phyloP scores from a whole-genome alignment of 2,797 vertebrate species.

The Arremon brunneinucha region DNA sequence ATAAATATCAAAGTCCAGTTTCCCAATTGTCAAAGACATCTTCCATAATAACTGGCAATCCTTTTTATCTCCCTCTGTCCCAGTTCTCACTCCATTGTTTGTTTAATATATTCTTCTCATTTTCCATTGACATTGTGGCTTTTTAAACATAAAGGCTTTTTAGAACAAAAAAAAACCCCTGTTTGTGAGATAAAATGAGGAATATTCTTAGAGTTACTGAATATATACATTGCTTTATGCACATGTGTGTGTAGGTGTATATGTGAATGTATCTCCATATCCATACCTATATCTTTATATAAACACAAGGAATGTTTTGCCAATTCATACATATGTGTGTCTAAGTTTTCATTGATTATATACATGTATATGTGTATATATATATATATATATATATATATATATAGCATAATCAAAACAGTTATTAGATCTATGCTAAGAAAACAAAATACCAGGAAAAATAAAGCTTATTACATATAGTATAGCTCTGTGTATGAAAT shows the following conservation, averaged over 20 bases:
- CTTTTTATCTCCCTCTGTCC: not conserved
- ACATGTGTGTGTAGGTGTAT: not conserved
- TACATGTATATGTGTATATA: not conserved
- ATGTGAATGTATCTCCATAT: not conserved
- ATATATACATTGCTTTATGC: not conserved
- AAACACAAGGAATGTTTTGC: not conserved
- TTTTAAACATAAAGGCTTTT: not conserved
- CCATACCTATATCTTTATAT: not conserved
- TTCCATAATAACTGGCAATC: not conserved
- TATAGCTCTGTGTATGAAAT: not conserved
- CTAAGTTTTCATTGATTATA: not conserved
- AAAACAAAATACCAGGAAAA: not conserved
- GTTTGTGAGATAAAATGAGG: not conserved
- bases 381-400: not conserved
- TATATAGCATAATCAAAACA: not conserved
- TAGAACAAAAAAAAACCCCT: not conserved
- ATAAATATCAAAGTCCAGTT: not conserved
- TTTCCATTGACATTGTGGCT: not conserved
- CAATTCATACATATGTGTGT: not conserved
- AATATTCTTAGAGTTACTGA: not conserved
- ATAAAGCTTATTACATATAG: not conserved
- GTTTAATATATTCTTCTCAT: not conserved
- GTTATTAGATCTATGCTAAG: not conserved
- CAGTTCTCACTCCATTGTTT: not conserved
- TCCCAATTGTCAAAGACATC: not conserved